Conservation (phyloP, 2,797 vertebrate genomes). For the Coregonus suidteri region DNA sequence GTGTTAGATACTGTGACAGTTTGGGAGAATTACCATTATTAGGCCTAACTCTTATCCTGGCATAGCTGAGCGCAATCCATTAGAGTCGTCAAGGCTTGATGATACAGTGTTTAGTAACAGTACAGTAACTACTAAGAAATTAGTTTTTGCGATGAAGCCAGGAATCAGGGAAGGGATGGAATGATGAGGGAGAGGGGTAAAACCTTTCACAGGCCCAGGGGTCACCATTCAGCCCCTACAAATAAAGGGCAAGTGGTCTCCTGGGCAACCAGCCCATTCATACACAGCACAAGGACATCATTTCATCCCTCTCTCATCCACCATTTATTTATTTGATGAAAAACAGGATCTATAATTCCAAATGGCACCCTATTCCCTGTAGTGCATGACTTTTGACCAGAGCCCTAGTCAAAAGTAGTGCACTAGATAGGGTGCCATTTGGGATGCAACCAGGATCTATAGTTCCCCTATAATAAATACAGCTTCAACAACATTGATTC, state of each 20-base stretch:
- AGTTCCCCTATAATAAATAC: neutral
- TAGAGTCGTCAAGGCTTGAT: neutral
- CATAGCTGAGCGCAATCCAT: neutral
- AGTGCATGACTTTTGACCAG: too few species aligned
- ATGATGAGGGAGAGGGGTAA: constrained; percentile 19
- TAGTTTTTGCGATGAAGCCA: constrained; percentile 3
- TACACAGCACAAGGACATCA: neutral
- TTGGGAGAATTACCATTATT: neutral
- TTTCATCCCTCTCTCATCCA: too few species aligned
- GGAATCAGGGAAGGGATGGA: neutral
- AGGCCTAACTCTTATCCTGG: neutral
- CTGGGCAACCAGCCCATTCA: constrained; percentile 38
- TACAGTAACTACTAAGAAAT: neutral
- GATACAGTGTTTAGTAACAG: neutral
- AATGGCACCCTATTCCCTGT: too few species aligned
- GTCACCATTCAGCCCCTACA: constrained; percentile 45
- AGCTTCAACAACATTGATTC: neutral
- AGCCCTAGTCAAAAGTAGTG: too few species aligned
- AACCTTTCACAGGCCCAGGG: constrained; percentile 43
- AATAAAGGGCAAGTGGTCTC: constrained; percentile 57
- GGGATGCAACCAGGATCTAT: too few species aligned
- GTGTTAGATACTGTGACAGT: too few species aligned
- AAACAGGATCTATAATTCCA: too few species aligned
- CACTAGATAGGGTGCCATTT: too few species aligned
- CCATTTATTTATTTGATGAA: too few species aligned